These are phyloP conservation scores for Phycodurus eques DNA, from an alignment of 2,113 vertebrate genomes.

Conservation along the genomic window DNA sequence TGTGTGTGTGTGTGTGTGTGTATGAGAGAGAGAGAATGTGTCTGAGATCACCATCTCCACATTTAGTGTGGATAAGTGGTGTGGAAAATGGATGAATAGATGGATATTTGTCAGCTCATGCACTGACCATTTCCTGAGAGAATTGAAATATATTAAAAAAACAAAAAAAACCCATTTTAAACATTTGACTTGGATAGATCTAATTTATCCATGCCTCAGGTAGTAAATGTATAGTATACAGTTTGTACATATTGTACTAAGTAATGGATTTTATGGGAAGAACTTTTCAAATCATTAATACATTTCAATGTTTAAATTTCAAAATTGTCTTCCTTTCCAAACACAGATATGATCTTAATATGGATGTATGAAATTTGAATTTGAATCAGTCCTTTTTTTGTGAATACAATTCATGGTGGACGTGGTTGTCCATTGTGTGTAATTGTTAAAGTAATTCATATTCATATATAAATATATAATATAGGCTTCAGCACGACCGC, in stretches of 20 bases:
- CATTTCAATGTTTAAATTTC: neutral
- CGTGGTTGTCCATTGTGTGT: neutral
- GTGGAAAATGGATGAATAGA: too few species aligned
- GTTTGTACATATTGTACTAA: neutral
- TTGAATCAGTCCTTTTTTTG: neutral
- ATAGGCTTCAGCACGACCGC: too few species aligned
- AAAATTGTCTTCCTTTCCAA: neutral
- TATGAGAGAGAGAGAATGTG: too few species aligned
- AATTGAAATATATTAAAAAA: neutral
- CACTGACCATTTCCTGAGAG: neutral
- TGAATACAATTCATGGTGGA: neutral
- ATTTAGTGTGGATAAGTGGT: too few species aligned
- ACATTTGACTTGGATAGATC: neutral
- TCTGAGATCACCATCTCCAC: too few species aligned
- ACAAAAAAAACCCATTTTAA: too few species aligned
- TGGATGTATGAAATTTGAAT: neutral
- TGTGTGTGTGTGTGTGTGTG: neutral
- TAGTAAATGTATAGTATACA: neutral
- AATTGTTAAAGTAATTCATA: neutral
- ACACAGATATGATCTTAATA: neutral
- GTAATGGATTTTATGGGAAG: neutral
- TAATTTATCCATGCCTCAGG: neutral
- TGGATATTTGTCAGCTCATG: neutral
- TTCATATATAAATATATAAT: too few species aligned
- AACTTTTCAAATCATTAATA: neutral